Conservation (phyloP, 2,113 vertebrate species). For the Nothoprocta perdicaria region DNA sequence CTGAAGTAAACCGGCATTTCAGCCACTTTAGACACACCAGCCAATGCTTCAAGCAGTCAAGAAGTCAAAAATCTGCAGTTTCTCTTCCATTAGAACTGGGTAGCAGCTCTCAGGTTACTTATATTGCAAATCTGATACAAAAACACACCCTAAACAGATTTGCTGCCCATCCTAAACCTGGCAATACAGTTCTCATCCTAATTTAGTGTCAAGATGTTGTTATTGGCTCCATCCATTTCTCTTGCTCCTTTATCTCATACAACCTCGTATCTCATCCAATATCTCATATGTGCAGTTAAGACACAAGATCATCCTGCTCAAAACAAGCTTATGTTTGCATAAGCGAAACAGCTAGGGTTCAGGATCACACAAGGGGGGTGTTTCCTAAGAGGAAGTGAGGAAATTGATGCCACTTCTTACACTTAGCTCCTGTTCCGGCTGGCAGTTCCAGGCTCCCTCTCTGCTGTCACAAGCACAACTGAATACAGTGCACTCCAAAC, state of each 20-base stretch:
- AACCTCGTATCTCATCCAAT: too few relatives aligned
- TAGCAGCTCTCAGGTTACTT: background rate
- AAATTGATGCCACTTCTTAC: background rate
- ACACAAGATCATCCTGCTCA: background rate
- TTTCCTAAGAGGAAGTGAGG: background rate
- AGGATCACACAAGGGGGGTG: background rate
- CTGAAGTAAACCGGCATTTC: slow-evolving; percentile 33
- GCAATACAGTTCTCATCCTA: background rate
- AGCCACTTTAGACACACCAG: background rate
- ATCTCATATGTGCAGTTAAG: background rate
- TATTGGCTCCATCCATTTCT: background rate
- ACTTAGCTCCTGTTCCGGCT: background rate
- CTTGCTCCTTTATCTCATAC: too few relatives aligned
- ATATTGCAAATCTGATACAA: background rate
- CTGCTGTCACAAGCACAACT: background rate
- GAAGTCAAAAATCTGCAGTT: background rate
- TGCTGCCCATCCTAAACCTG: background rate
- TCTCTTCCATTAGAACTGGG: background rate
- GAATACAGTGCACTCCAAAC: background rate
- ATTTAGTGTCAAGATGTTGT: background rate
- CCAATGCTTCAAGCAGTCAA: background rate
- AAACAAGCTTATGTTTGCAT: background rate
- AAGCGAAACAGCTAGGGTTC: background rate
- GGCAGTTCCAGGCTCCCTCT: background rate
- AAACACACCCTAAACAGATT: background rate